phyloP scores from a whole-genome alignment of 1,140 invertebrate genomes.

The Hyles vespertilio region DNA sequence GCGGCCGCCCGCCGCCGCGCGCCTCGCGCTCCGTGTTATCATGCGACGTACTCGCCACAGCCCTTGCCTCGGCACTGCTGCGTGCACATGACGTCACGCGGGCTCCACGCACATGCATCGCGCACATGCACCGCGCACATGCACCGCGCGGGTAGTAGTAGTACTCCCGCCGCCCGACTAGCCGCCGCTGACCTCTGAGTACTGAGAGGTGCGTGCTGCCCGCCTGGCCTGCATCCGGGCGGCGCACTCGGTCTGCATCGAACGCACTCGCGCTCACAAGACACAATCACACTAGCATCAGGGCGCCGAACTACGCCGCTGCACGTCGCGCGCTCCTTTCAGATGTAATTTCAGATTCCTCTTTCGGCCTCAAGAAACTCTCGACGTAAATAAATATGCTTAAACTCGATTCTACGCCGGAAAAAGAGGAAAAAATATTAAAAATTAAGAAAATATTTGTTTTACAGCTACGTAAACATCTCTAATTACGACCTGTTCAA shows the following conservation, averaged over 20 bases:
- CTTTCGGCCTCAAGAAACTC: constrained; percentile 48
- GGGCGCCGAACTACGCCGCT: no score
- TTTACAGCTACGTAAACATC: constrained; percentile 71
- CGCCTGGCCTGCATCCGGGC: no score
- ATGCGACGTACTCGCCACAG: constrained; percentile 35
- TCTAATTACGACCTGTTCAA: constrained; percentile 73
- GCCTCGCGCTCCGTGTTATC: constrained; percentile 44
- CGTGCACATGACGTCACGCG: no score
- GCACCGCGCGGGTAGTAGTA: constrained; percentile 18
- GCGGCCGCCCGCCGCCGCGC: constrained; percentile 49
- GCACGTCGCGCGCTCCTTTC: constrained; percentile 13
- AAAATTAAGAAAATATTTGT: constrained; percentile 74
- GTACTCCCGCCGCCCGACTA: constrained; percentile 44
- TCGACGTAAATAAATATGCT: constrained; percentile 67
- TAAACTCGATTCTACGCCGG: constrained; percentile 58
- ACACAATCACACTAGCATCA: background rate
- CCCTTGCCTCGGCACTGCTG: no score
- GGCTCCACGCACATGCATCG: no score
- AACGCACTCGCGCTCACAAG: background rate
- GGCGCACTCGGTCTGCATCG: no score
- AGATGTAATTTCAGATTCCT: constrained; percentile 63
- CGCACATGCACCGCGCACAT: no score
- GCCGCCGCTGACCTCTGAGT: constrained; percentile 23
- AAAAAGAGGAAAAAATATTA: constrained; percentile 64
- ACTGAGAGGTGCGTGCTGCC: background rate